A percentile compares a stretch with the other conserved stretches of the same genome.
Evolutionary conservation across 2,888 invertebrate genomes (phyloP).

Genomic region (Drosophila pegasa): DNA sequence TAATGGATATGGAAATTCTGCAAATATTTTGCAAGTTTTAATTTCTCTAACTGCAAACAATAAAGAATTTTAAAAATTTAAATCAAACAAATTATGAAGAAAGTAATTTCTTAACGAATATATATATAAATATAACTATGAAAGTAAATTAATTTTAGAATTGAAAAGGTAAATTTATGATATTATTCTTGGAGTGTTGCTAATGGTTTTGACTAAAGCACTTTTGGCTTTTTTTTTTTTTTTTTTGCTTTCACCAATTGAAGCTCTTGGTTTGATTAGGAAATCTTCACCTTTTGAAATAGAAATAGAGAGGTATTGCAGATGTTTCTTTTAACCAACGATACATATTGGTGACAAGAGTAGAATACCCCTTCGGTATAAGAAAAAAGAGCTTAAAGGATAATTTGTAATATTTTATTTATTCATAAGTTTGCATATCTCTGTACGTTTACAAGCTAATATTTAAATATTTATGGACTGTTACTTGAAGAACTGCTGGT

Average conservation of each 20-base stretch:
- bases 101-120: background rate
- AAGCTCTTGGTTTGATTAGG: too few relatives aligned
- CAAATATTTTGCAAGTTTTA: constrained; percentile 30
- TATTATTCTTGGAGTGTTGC: too few relatives aligned
- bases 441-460: constrained; percentile 70
- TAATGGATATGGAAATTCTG: constrained; percentile 20
- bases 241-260: too few relatives aligned
- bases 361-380: background rate
- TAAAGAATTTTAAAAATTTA: constrained; percentile 12
- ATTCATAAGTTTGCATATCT: constrained; percentile 68
- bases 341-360: background rate
- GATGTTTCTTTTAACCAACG: background rate
- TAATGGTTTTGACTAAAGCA: too few relatives aligned
- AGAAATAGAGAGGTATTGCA: background rate
- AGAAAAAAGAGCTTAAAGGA: background rate
- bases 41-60: constrained; percentile 21
- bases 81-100: background rate
- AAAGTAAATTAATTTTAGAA: too few relatives aligned
- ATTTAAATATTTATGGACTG: constrained; percentile 76
- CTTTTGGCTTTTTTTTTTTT: too few relatives aligned
- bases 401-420: constrained; percentile 53
- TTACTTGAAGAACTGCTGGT: constrained; percentile 66
- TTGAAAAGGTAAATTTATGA: too few relatives aligned
- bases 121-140: too few relatives aligned
- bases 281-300: background rate